Percentiles rank a stretch among this genome's conserved stretches.
Evolutionary conservation across 2,888 invertebrate species (phyloP).

Genomic region (Spilarctia lutea): DNA sequence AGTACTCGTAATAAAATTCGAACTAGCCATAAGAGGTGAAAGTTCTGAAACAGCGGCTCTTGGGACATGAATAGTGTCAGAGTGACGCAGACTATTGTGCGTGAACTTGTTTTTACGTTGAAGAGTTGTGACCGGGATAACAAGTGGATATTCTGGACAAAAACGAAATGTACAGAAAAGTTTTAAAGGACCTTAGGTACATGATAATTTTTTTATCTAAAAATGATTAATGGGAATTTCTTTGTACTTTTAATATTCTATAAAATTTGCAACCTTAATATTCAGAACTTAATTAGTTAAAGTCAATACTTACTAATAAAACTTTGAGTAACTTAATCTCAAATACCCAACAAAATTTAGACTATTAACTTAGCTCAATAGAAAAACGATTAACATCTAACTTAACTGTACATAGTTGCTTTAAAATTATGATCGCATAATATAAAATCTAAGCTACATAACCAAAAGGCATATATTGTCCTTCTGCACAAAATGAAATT

Average conservation of each 20-base stretch:
- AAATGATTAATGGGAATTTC: background rate
- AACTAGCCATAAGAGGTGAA: background rate
- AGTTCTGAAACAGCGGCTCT: background rate
- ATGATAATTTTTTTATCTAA: background rate
- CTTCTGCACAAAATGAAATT: slow-evolving; percentile 11
- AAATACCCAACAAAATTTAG: no score
- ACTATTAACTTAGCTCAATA: background rate
- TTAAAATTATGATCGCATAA: background rate
- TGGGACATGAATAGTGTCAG: background rate
- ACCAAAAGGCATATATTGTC: background rate
- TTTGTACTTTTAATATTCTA: background rate
- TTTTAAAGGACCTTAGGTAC: background rate
- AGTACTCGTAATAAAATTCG: background rate
- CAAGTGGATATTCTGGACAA: background rate
- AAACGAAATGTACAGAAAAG: background rate
- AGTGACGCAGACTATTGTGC: background rate
- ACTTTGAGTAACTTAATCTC: no score
- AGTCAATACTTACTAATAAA: background rate
- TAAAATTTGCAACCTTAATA: background rate
- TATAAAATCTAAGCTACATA: background rate
- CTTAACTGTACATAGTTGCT: background rate
- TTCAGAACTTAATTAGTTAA: background rate
- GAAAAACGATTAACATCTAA: background rate
- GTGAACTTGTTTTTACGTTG: background rate
- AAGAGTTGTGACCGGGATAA: background rate